A percentile compares a stretch with the other conserved stretches of the same genome.
Conservation (phyloP, 2,113 vertebrate species). For the Girardinichthys multiradiatus region DNA sequence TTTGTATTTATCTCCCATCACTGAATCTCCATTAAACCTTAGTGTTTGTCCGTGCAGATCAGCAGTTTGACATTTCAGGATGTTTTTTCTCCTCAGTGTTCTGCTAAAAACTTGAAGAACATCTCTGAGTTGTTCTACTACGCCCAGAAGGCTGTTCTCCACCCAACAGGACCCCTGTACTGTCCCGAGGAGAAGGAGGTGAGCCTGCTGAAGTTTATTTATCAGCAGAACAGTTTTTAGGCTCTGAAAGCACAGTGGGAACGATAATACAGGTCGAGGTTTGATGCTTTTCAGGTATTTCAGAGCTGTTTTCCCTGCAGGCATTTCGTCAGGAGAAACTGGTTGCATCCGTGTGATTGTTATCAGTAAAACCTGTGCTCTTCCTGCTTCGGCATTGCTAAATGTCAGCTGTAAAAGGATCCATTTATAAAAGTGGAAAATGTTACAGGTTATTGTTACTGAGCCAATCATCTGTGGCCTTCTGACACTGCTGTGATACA, state of each 20-base stretch:
- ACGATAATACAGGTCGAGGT: not conserved
- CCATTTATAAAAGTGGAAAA: too few relatives aligned
- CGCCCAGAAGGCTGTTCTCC: constrained; percentile 98
- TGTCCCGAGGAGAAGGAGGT: constrained; percentile 99
- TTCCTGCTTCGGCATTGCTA: not conserved
- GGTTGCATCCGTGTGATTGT: not conserved
- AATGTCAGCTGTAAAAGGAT: not conserved
- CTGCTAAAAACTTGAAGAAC: constrained; percentile 99
- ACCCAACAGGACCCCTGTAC: constrained; percentile 96
- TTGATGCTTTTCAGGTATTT: not conserved
- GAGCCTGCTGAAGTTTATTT: too few relatives aligned
- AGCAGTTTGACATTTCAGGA: too few relatives aligned
- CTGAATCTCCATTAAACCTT: not conserved
- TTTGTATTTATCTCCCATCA: not conserved
- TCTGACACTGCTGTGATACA: too few relatives aligned
- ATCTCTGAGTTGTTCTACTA: constrained; percentile 99
- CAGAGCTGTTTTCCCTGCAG: not conserved
- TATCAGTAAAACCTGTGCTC: not conserved
- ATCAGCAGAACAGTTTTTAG: too few relatives aligned
- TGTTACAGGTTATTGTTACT: too few relatives aligned
- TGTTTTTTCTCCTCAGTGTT: constrained; percentile 87
- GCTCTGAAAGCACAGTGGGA: not conserved
- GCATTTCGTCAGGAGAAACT: not conserved
- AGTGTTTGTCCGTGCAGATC: too few relatives aligned
- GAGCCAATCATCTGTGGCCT: too few relatives aligned